Percentiles rank a stretch among this genome's conserved stretches.
Evolutionary conservation across 2,888 invertebrate species (phyloP).

Genomic region (Eudemis profundana): DNA sequence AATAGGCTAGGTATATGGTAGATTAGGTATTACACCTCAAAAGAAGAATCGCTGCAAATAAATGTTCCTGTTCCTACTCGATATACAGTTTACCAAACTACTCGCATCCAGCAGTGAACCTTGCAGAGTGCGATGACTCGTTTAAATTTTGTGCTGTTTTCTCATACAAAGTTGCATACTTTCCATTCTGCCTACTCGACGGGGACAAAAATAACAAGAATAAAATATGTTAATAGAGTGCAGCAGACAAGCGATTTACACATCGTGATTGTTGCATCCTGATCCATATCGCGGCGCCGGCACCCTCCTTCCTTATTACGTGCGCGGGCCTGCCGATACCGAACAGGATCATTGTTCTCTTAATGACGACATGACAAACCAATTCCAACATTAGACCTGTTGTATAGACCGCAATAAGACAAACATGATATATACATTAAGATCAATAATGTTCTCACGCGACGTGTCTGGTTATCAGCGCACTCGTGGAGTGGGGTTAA

Average conservation of each 20-base stretch:
- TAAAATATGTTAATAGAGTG: constrained; percentile 26
- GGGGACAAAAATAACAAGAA: constrained; percentile 16
- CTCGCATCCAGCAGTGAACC: not conserved
- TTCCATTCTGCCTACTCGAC: not conserved
- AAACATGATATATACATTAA: constrained; percentile 48
- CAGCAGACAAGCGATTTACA: constrained; percentile 45
- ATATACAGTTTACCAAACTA: too few species aligned
- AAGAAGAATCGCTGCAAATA: too few species aligned
- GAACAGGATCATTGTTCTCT: constrained; percentile 41
- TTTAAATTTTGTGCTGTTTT: not conserved
- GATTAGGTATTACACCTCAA: too few species aligned
- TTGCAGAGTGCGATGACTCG: constrained; percentile 14
- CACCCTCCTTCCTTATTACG: constrained; percentile 81
- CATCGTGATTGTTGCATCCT: constrained; percentile 75
- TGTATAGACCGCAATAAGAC: constrained; percentile 19
- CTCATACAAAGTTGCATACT: constrained; percentile 11
- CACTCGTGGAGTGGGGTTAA: constrained; percentile 75
- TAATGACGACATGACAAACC: constrained; percentile 35
- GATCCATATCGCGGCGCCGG: constrained; percentile 65
- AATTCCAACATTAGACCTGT: constrained; percentile 27
- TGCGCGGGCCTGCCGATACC: constrained; percentile 38
- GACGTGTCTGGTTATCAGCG: constrained; percentile 72
- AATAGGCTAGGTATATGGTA: too few species aligned
- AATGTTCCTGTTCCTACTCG: too few species aligned
- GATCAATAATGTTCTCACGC: constrained; percentile 70